Evolutionary conservation across 1,140 invertebrate species (phyloP).

Genomic region (Penaeus chinensis): DNA sequence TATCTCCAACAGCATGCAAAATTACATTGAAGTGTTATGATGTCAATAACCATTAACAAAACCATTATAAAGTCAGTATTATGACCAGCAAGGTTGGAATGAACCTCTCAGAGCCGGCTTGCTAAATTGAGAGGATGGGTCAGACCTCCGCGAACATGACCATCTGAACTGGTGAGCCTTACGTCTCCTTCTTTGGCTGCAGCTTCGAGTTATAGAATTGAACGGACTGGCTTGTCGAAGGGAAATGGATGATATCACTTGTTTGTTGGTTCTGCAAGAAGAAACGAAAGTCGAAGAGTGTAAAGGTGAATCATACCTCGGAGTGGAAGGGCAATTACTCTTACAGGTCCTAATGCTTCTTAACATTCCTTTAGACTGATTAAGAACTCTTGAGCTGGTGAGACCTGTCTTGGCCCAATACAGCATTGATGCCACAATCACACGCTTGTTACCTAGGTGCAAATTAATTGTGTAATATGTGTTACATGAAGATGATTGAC

Average conservation of each 20-base stretch:
- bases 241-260: conserved; percentile 13
- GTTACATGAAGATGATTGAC: conserved; percentile 21
- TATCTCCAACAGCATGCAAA: too few relatives aligned
- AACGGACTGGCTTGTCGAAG: conserved; percentile 19
- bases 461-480: conserved; percentile 38
- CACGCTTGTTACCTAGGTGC: conserved; percentile 16
- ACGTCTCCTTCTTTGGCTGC: conserved; percentile 15
- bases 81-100: neutral
- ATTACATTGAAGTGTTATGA: too few relatives aligned
- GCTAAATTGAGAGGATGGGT: conserved; percentile 57
- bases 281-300: conserved; percentile 22
- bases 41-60: neutral
- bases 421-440: too few relatives aligned
- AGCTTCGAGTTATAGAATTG: neutral
- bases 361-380: too few relatives aligned
- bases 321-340: too few relatives aligned
- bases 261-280: conserved; percentile 17
- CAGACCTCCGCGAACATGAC: conserved; percentile 50
- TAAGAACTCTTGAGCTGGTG: too few relatives aligned
- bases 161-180: conserved; percentile 46
- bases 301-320: neutral
- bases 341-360: too few relatives aligned
- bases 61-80: conserved; percentile 5
- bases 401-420: too few relatives aligned
- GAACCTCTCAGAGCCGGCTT: conserved; percentile 33